Evolutionary conservation across 2,888 invertebrate species (phyloP), one percentile per base, ranked within the genome.

Genomic region (Chouioia cunea): DNA sequence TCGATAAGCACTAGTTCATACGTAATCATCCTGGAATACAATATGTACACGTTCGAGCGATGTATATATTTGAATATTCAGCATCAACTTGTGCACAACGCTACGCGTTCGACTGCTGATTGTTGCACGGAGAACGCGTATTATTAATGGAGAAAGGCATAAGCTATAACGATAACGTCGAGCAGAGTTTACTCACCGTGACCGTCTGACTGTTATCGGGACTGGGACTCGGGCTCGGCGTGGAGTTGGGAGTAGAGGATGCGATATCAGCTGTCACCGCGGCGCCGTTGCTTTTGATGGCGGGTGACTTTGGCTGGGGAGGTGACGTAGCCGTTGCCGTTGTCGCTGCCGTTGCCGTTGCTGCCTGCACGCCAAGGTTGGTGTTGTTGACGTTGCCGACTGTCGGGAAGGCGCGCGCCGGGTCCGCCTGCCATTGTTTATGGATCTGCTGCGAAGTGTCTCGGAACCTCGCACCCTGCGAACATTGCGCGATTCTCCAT

Each of bases 391-490:
- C 67, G 16, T 79, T 79, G 70, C 81, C 82, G 54, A 85, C 83
- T n/a, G 84, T 83, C 44, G 85, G 85, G 74, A 85, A 84, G 50
- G 85, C 82, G 74, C 85, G 76, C 3, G 81, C 73, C 23, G 84
- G 84, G 75, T 85, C 89, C 74, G 89, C 88, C 59, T 88, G 86
- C 91, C 91, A 91, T 80, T 90, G 90, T 74, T 90, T 89, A 82
- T 92, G 91, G 74, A 92, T 92, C 83, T 91, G 91, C 89, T 92
- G 92, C 81, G 92, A 91, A 68, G 92, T 92, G 84, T 92, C 92
- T 77, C 91, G 89, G 83, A 91, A 92, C 80, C 92, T 88, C 77
- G 91, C 90, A 80, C 90, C 89, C 85, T 85, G 75, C 14, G 36
- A 77, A 77, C 47, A 68, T 36, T 36, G 36, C 43, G 43, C 36